Percentiles rank a stretch among this genome's conserved stretches.
Conservation (phyloP, 2,113 vertebrate species). For the Spermophilus dauricus region DNA sequence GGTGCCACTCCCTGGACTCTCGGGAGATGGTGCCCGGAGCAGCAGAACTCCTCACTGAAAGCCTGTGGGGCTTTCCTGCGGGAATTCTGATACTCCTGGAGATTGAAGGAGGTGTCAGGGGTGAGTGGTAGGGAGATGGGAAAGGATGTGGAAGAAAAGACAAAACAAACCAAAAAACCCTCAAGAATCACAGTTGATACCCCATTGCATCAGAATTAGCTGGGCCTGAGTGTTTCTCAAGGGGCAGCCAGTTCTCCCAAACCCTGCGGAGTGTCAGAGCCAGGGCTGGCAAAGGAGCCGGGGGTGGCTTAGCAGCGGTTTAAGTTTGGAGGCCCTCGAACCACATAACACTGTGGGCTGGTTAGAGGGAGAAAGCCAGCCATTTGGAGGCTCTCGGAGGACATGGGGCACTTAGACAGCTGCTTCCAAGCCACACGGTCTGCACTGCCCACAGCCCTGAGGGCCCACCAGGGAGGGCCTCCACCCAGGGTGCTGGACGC, state of each 20-base stretch:
- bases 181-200: not conserved
- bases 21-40: not conserved
- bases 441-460: slow-evolving; percentile 76
- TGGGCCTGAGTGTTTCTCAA: not conserved
- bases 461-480: slow-evolving; percentile 82
- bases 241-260: slow-evolving; percentile 63
- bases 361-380: slow-evolving; percentile 49
- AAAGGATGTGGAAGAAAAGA: not conserved
- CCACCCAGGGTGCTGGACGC: slow-evolving; percentile 47
- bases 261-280: slow-evolving; percentile 73
- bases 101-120: not conserved
- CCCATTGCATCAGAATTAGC: not conserved
- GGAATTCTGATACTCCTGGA: not conserved
- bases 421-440: slow-evolving; percentile 84
- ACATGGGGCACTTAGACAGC: slow-evolving; percentile 79
- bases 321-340: slow-evolving; percentile 80
- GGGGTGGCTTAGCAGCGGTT: slow-evolving; percentile 81
- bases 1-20: not conserved
- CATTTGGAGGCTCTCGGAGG: slow-evolving; percentile 69
- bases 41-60: not conserved
- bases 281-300: slow-evolving; percentile 51
- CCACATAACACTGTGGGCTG: slow-evolving; percentile 43
- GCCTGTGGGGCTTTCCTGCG: not conserved
- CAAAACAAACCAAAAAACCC: too few relatives aligned
- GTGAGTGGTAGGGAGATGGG: not conserved